phyloP scores from a whole-genome alignment of 2,113 vertebrate species.

The Pygoscelis antarcticus region DNA sequence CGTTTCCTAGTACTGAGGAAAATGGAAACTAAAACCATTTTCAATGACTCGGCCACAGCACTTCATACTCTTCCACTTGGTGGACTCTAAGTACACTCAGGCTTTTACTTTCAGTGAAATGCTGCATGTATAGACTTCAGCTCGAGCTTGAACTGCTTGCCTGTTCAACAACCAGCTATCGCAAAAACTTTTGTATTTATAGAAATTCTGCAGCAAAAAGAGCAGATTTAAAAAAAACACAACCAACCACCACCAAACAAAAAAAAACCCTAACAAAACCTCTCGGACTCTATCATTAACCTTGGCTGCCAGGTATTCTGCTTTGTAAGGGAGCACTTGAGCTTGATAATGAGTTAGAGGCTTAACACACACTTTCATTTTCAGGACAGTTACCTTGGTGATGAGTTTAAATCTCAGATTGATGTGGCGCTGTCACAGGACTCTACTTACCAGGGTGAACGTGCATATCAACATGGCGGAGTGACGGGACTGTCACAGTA shows the following conservation, averaged over 20 bases:
- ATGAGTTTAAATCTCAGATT: constrained; percentile 99
- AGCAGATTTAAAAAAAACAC: neutral
- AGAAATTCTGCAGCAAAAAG: neutral
- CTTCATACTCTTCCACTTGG: neutral
- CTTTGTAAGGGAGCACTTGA: neutral
- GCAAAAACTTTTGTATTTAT: fast-evolving
- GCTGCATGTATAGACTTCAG: neutral
- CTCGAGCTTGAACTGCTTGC: neutral
- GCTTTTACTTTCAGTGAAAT: neutral
- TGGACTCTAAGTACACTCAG: neutral
- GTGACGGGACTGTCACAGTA: constrained; percentile 99
- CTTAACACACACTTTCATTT: neutral
- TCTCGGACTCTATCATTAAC: no score
- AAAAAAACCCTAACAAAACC: neutral
- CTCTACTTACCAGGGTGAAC: constrained; percentile 98
- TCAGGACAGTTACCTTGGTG: constrained; percentile 98
- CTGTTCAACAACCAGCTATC: neutral
- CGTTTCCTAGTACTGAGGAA: neutral
- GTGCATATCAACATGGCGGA: constrained; percentile 97
- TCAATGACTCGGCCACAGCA: neutral
- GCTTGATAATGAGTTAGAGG: neutral
- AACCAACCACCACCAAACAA: neutral
- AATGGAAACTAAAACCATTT: neutral
- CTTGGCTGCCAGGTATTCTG: neutral
- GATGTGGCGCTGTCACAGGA: constrained; percentile 98